Percentiles rank a stretch among this genome's conserved stretches.
Conservation (phyloP, 1,140 invertebrate species). For the Danaus plexippus region DNA sequence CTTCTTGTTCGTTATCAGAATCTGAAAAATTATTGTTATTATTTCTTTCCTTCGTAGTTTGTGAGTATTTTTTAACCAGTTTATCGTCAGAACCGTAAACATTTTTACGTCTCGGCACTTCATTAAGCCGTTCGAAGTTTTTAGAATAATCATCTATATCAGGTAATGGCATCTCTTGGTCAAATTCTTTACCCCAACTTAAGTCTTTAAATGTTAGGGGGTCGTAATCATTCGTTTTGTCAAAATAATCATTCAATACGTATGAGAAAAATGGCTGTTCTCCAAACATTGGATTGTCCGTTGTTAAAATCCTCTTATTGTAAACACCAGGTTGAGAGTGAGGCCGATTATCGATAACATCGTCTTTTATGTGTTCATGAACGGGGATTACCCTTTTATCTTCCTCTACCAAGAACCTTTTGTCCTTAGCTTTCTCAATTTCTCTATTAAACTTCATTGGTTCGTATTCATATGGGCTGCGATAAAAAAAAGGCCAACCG, state of each 20-base stretch:
- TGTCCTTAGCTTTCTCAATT: constrained; percentile 46
- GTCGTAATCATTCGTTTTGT: constrained; percentile 47
- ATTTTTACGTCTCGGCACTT: too few species aligned
- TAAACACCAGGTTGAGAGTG: constrained; percentile 10
- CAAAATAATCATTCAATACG: constrained; percentile 50
- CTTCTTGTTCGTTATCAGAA: too few species aligned
- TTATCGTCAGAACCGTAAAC: too few species aligned
- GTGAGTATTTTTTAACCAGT: too few species aligned
- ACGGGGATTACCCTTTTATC: constrained; percentile 39
- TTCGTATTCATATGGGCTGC: constrained; percentile 43
- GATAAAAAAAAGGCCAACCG: constrained; percentile 45
- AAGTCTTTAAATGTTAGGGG: constrained; percentile 39
- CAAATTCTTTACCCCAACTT: constrained; percentile 44
- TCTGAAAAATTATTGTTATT: too few species aligned
- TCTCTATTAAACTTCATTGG: constrained; percentile 29
- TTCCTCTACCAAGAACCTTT: constrained; percentile 31
- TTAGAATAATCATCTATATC: constrained; percentile 17
- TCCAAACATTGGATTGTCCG: constrained; percentile 44
- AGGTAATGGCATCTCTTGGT: constrained; percentile 24
- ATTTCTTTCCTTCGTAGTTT: too few species aligned
- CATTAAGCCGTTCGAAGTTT: too few species aligned
- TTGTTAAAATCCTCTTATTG: constrained; percentile 12
- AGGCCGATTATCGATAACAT: constrained; percentile 12
- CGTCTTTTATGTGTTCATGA: constrained; percentile 38
- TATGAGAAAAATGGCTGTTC: constrained; percentile 50